Percentiles rank a stretch among this genome's conserved stretches.
Conservation (phyloP, 2,797 vertebrate genomes). For the Chrysocyon brachyurus region DNA sequence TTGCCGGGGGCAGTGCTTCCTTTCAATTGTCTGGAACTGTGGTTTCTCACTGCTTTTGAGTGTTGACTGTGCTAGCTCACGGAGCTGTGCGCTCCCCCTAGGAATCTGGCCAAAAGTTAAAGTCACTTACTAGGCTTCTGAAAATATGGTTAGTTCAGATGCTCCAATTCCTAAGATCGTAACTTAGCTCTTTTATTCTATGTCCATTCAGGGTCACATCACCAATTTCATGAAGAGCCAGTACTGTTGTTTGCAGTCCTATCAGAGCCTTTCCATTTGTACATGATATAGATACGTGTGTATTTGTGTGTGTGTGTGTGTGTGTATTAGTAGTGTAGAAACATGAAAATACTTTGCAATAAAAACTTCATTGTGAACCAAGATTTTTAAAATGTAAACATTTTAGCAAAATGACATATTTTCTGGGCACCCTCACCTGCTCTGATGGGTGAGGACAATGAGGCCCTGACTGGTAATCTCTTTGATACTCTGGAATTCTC, state of each 20-base stretch:
- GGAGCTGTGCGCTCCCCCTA: accelerated
- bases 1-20: neutral
- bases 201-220: neutral
- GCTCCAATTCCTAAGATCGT: accelerated
- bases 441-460: neutral
- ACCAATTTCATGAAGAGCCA: neutral
- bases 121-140: neutral
- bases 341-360: neutral
- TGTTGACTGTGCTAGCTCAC: accelerated
- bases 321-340: neutral
- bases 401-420: neutral
- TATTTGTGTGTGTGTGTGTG: too few relatives aligned
- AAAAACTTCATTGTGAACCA: neutral
- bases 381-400: neutral
- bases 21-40: neutral
- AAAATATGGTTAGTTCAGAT: too few relatives aligned
- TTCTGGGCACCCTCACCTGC: accelerated
- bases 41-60: neutral
- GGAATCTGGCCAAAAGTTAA: neutral
- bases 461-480: accelerated
- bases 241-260: accelerated
- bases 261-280: neutral
- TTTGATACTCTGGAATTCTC: neutral
- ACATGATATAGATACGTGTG: too few relatives aligned
- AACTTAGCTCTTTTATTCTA: neutral